These are phyloP conservation scores for Ptyas mucosa DNA, from an alignment of 2,113 vertebrate genomes.

Conservation along the genomic window DNA sequence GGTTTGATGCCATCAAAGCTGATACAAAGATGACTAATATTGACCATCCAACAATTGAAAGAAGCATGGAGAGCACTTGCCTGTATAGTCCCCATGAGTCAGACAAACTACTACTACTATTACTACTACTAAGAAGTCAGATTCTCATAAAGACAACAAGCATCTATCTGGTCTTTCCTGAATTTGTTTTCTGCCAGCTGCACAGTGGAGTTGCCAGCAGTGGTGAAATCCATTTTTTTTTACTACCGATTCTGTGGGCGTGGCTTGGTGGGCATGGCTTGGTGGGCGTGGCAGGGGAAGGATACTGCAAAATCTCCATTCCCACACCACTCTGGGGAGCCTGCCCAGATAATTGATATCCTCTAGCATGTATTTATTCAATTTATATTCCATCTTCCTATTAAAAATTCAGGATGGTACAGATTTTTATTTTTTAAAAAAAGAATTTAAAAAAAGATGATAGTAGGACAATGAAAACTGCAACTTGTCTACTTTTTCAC, in stretches of 20 bases:
- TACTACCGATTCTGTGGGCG: too few species aligned
- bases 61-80: not conserved
- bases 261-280: too few species aligned
- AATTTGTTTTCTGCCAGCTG: not conserved
- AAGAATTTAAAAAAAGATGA: not conserved
- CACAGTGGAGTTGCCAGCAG: not conserved
- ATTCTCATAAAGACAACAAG: not conserved
- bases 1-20: not conserved
- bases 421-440: not conserved
- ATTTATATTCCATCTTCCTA: not conserved
- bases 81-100: not conserved
- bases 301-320: too few species aligned
- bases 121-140: not conserved
- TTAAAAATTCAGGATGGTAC: not conserved
- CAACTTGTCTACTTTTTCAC: not conserved
- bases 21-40: too few species aligned
- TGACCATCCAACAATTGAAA: not conserved
- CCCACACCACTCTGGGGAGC: too few species aligned
- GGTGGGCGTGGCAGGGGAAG: too few species aligned
- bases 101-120: not conserved
- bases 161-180: not conserved
- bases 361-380: not conserved
- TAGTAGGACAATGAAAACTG: not conserved
- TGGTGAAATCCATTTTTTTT: too few species aligned
- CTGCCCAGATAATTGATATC: not conserved